Evolutionary conservation across 2,797 vertebrate genomes (phyloP).

Genomic region (Triplophysa yarkandensis): DNA sequence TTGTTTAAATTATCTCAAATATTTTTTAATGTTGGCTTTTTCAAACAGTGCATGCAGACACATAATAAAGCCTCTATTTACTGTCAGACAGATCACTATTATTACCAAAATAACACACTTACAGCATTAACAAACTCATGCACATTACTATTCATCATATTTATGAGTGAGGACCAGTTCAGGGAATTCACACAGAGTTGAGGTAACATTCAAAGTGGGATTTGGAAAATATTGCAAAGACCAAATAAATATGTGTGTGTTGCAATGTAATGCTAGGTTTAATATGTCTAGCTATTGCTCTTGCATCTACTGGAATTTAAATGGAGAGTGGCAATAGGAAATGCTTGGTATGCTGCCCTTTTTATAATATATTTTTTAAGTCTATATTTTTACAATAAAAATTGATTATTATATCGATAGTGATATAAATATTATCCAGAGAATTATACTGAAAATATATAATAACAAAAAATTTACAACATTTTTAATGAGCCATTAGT

Average conservation of each 20-base stretch:
- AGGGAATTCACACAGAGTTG: constrained; percentile 24
- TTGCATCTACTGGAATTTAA: not conserved
- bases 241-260: constrained; percentile 3
- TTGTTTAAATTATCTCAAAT: no score
- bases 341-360: not conserved
- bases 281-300: not conserved
- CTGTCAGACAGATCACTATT: constrained; percentile 15
- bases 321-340: not conserved
- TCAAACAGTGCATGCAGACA: not conserved
- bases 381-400: no score
- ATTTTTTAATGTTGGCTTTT: not conserved
- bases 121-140: constrained; percentile 1
- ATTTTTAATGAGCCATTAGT: no score
- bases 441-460: not conserved
- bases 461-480: not conserved
- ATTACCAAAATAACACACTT: constrained; percentile 4
- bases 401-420: no score
- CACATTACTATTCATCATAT: constrained; percentile 24
- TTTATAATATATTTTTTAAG: no score
- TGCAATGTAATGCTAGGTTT: not conserved
- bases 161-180: constrained; percentile 20
- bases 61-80: not conserved
- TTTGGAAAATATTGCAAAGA: not conserved
- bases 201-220: not conserved
- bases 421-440: no score